Evolutionary conservation across 2,888 invertebrate species (phyloP).

Genomic region (Nomada flava): DNA sequence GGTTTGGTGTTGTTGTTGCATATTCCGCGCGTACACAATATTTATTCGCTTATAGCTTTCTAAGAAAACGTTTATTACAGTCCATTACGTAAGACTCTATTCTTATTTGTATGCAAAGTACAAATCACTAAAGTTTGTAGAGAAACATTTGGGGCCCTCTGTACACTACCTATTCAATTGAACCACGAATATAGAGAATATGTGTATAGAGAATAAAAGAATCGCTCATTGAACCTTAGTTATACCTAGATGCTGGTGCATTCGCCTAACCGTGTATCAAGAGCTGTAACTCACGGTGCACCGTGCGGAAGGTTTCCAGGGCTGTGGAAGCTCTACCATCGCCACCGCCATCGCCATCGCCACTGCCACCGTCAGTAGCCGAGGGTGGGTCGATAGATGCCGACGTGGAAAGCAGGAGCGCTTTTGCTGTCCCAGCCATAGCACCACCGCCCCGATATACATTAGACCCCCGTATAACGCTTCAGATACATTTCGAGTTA

Average conservation of each 20-base stretch:
- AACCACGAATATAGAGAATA: not conserved
- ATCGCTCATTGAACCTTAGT: constrained; percentile 22
- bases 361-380: constrained; percentile 27
- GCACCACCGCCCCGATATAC: constrained; percentile 73
- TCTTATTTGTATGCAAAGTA: no score
- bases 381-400: constrained; percentile 82
- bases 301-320: constrained; percentile 75
- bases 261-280: constrained; percentile 17
- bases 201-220: not conserved
- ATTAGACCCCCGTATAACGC: not conserved
- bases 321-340: constrained; percentile 65
- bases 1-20: no score
- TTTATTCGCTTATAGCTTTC: no score
- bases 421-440: constrained; percentile 74
- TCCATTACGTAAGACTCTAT: no score
- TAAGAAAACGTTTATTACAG: no score
- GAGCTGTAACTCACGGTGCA: constrained; percentile 42
- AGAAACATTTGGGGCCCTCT: no score
- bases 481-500: no score
- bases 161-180: not conserved
- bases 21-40: no score
- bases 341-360: constrained; percentile 33
- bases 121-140: no score
- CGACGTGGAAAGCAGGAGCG: constrained; percentile 72
- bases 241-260: constrained; percentile 13